Evolutionary conservation across 2,888 invertebrate genomes (phyloP), one percentile per base, ranked within the genome.

Genomic region (Sphinx pinastri): DNA sequence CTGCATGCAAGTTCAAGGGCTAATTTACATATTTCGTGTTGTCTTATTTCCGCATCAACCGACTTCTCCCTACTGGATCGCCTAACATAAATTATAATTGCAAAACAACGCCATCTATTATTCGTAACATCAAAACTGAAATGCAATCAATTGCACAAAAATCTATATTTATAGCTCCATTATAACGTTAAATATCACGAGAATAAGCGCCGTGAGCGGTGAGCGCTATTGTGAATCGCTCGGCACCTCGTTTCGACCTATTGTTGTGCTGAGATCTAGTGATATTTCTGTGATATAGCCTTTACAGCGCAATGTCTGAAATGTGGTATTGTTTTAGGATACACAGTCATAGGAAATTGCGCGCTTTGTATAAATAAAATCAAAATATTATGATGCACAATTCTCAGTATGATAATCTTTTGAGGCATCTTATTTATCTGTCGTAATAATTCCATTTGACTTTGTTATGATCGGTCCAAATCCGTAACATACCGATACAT

Each of bases 91-190:
- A 73, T 70, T 75, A 63, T 66, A 52, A 68, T 68, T 72, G 57
- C 72, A 58, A 70, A 16, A 77, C 72, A 59, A 38, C 69, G 60
- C 69, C 69, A 69, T 69, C 69, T 69, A 63, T 69, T 69, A 69
- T 69, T 63, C 60, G 52, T 60, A 51, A 47, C 63, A 63, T 19
- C 52, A 16, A 60, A 63, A 71, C 38, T 71, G 70, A 49, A 69
- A 74, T 73, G 71, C 71, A 75, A 74, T 74, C 77, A 74, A 77
- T 78, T 74, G 81, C 80, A 80, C 75, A 80, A 74, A 83, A 83
- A 84, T 84, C 81, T 78, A 81, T 86, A 89, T 88, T 88, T 89
- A 89, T 88, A 77, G 84, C 74, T 78, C 87, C 79, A 89, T 90
- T 90, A 89, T 88, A 68, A 71, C 69, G 71, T 69, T 68, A 70